A percentile compares a stretch with the other conserved stretches of the same genome.
phyloP scores from a whole-genome alignment of 2,888 invertebrate species.

The Lysandra bellargus region DNA sequence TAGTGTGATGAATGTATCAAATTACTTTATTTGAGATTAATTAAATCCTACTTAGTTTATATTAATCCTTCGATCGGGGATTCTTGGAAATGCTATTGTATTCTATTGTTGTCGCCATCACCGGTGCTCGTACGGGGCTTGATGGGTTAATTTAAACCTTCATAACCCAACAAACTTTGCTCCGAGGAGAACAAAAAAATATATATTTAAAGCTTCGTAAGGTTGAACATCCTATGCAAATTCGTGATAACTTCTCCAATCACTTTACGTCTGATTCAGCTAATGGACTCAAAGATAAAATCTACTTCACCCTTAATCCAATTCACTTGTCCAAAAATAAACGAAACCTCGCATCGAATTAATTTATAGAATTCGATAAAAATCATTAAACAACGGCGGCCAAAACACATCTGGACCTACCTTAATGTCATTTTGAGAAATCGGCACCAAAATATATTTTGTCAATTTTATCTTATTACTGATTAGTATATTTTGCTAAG shows the following conservation, averaged over 20 bases:
- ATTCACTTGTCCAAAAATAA: not conserved
- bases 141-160: too few species aligned
- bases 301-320: not conserved
- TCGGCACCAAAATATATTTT: not conserved
- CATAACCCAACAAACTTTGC: too few species aligned
- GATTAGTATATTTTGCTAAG: too few species aligned
- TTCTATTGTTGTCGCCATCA: too few species aligned
- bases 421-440: not conserved
- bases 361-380: conserved; percentile 2
- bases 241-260: not conserved
- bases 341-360: not conserved
- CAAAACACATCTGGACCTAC: not conserved
- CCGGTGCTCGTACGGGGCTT: too few species aligned
- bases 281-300: conserved; percentile 3
- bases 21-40: too few species aligned
- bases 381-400: not conserved
- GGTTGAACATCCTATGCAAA: not conserved
- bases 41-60: too few species aligned
- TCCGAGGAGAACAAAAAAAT: too few species aligned
- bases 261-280: not conserved
- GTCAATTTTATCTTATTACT: not conserved
- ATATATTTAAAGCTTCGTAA: too few species aligned
- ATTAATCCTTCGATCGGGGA: too few species aligned
- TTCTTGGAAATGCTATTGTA: too few species aligned
- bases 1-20: too few species aligned